phyloP scores from a whole-genome alignment of 2,797 vertebrate species.

The Heterohyrax brucei region DNA sequence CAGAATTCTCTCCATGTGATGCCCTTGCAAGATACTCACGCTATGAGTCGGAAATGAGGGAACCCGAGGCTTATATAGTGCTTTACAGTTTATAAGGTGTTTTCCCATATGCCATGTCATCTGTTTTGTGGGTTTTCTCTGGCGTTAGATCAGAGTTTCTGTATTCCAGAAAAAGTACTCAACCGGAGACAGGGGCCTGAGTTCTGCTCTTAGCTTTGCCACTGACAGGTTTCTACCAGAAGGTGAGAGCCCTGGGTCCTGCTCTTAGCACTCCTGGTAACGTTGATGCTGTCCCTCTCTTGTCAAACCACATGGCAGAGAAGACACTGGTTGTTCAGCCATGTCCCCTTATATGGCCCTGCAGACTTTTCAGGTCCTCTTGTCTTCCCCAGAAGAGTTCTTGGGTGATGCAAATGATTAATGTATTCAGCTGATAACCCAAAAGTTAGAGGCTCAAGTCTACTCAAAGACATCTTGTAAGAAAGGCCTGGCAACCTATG shows the following conservation, averaged over 20 bases:
- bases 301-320: accelerated
- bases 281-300: background rate
- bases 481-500: no score
- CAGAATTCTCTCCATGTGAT: background rate
- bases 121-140: background rate
- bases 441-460: no score
- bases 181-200: background rate
- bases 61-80: background rate
- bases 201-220: background rate
- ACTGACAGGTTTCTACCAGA: background rate
- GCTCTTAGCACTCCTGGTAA: accelerated
- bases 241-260: background rate
- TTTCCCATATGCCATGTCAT: no score
- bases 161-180: background rate
- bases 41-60: background rate
- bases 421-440: no score
- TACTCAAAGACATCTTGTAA: no score
- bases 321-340: background rate
- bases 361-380: background rate
- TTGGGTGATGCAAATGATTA: no score
- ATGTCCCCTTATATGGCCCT: background rate
- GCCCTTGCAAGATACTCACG: background rate
- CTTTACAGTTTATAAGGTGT: background rate
- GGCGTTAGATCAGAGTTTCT: background rate
- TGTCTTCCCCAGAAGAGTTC: background rate